Evolutionary conservation across 1,140 invertebrate genomes (phyloP).

Genomic region (Pinna nobilis): DNA sequence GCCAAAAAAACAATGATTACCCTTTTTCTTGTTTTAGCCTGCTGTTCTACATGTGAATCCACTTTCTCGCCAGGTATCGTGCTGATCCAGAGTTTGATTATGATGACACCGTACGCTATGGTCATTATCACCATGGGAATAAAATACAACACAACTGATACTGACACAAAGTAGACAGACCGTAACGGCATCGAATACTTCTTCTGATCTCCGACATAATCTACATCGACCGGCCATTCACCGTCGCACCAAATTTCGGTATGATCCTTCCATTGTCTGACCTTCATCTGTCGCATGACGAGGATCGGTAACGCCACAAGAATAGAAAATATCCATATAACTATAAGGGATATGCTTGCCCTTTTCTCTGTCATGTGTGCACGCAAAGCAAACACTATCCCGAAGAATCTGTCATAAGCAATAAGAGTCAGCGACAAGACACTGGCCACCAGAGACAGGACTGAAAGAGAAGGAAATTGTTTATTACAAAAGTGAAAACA

Average conservation of each 20-base stretch:
- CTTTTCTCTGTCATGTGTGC: slow-evolving; percentile 65
- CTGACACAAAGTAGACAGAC: slow-evolving; percentile 73
- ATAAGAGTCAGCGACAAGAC: slow-evolving; percentile 76
- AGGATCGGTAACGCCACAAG: slow-evolving; percentile 71
- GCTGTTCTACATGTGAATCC: slow-evolving; percentile 48
- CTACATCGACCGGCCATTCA: slow-evolving; percentile 53
- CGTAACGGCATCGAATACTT: slow-evolving; percentile 45
- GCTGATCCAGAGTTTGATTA: slow-evolving; percentile 64
- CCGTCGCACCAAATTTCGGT: slow-evolving; percentile 70
- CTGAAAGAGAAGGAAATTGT: slow-evolving; percentile 57
- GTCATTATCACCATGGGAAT: slow-evolving; percentile 75
- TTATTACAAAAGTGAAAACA: too few relatives aligned
- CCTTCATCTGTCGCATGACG: slow-evolving; percentile 56
- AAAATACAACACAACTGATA: slow-evolving; percentile 75
- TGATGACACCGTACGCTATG: slow-evolving; percentile 74
- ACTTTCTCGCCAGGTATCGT: slow-evolving; percentile 59
- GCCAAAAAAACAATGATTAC: slow-evolving; percentile 32
- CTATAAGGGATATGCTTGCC: slow-evolving; percentile 68
- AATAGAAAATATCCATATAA: slow-evolving; percentile 74
- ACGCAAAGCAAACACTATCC: slow-evolving; percentile 69
- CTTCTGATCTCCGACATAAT: slow-evolving; percentile 41
- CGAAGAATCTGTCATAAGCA: slow-evolving; percentile 75
- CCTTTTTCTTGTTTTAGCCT: slow-evolving; percentile 61
- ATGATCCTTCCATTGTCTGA: slow-evolving; percentile 63
- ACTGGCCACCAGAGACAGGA: slow-evolving; percentile 74